Evolutionary conservation across 2,797 vertebrate genomes (phyloP).

Genomic region (Myotis planiceps): DNA sequence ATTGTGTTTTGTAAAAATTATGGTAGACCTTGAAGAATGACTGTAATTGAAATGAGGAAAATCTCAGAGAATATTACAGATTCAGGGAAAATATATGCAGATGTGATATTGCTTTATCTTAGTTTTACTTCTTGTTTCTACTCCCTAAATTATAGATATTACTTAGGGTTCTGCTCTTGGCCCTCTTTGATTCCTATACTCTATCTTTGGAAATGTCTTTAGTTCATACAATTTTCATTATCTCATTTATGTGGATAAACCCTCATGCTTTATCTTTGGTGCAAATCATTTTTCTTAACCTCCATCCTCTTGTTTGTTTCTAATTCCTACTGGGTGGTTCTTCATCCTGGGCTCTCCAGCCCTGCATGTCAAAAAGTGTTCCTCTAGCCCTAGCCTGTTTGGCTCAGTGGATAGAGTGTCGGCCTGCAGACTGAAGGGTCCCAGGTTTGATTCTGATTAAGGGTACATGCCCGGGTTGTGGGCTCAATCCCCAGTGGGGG

Average conservation of each 20-base stretch:
- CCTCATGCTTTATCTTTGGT: not conserved
- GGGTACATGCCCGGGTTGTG: too few species aligned
- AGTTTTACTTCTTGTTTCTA: not conserved
- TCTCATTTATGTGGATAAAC: not conserved
- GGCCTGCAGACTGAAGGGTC: too few species aligned
- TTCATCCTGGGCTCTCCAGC: not conserved
- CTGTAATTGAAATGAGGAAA: not conserved
- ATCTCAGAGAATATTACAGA: not conserved
- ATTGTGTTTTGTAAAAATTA: not conserved
- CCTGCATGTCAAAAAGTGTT: not conserved
- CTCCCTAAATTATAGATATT: not conserved
- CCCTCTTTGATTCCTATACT: not conserved
- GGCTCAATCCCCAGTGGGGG: too few species aligned
- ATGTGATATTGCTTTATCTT: not conserved
- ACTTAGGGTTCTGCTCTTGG: not conserved
- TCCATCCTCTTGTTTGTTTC: not conserved
- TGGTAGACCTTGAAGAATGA: not conserved
- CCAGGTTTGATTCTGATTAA: too few species aligned
- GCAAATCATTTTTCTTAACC: not conserved
- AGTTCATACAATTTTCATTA: not conserved
- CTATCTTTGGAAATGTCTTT: not conserved
- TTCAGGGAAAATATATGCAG: not conserved
- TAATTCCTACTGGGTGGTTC: not conserved
- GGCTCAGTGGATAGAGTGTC: too few species aligned
- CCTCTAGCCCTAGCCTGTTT: too few species aligned